These are phyloP conservation scores for Hylomyscus alleni DNA, from an alignment of 2,797 vertebrate genomes.

Conservation along the genomic window DNA sequence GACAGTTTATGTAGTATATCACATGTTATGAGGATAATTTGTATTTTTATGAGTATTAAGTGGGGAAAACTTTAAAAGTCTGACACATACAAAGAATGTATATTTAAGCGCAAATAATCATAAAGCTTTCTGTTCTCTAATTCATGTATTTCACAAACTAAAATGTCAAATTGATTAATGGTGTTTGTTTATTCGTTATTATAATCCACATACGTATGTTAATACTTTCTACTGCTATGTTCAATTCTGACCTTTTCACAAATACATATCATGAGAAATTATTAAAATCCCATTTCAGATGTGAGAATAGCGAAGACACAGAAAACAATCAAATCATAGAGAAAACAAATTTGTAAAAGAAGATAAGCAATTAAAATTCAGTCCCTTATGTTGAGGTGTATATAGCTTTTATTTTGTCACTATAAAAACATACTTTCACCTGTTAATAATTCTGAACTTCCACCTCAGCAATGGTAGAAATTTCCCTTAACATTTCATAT, in stretches of 20 bases:
- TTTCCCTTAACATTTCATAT: background rate
- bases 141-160: background rate
- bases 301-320: background rate
- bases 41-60: slow-evolving; percentile 18
- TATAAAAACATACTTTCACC: background rate
- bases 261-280: background rate
- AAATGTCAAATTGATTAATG: background rate
- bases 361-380: background rate
- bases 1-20: background rate
- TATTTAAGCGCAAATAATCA: background rate
- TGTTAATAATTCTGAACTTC: background rate
- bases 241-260: slow-evolving; percentile 4
- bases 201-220: background rate
- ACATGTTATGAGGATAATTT: background rate
- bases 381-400: background rate
- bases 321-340: background rate
- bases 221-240: background rate
- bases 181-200: background rate
- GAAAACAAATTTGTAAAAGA: background rate
- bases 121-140: background rate
- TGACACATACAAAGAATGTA: background rate
- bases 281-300: slow-evolving; percentile 22
- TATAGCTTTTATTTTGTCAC: background rate
- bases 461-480: background rate
- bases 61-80: background rate